Base-by-base conservation (phyloP, 2,888 invertebrate species). In the Thereva unica region DNA sequence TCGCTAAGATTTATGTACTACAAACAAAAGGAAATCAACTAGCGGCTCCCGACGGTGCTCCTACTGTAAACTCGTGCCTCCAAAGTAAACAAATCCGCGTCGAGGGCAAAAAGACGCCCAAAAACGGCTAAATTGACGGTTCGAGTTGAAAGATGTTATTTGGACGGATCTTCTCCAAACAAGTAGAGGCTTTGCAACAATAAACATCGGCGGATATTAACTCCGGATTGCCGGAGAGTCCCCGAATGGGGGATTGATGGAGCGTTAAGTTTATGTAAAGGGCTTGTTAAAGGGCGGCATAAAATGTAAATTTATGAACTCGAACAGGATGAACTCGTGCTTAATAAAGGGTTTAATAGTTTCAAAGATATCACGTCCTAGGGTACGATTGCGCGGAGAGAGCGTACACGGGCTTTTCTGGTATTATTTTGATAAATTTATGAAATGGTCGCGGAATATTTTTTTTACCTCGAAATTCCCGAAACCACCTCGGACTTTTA, bases 121-220 rank as follows among this genome's bases (percentile, higher is more conserved):
- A 59, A 59, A 59, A 59, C 37, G 59, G 59, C 38, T 12, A 49
- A 59, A 59, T 59, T 49, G 59, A 53, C 12, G 42, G 10, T 64
- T 64, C 45, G 38, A 64, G 54, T 64, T 64, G 64, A 64, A 64
- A 64, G 55, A 64, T 23, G 55, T 38, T 64, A 12, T 64, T 64
- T 64, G 40, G 45, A 64, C 53, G 44, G 53, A 64, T 47, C 54
- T 55, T 64, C 47, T 45, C 53, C 64, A 64, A 64, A 64, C 64
- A 64, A 64, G 64, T 64, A 54, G 44, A 50, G 12, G 34, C 12
- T 12, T 12, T 37, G 47, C 45, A 35, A 55, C 47, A 64, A 64
- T 64, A 64, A 64, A 64, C 64, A 53, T 10, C 9, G 54, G 41
- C 35, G 23, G 47, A 54, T 47, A 54, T 64, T 53, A 37, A 53